Evolutionary conservation across 1,140 invertebrate species (phyloP).

Genomic region (Apis mellifera): Amel_HAv3.1 CM009933.2:5473001-5473500

Average conservation of each 20-base stretch:
- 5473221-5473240: constrained; percentile 72
- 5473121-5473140: constrained; percentile 71
- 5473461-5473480: constrained; percentile 77
- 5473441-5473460: constrained; percentile 71
- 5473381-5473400: constrained; percentile 7
- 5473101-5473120: not conserved
- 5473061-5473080: not conserved
- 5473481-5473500: constrained; percentile 75
- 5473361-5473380: not conserved
- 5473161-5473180: constrained; percentile 67
- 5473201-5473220: constrained; percentile 73
- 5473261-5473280: constrained; percentile 69
- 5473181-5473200: constrained; percentile 75
- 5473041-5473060: constrained; percentile 21
- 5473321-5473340: constrained; percentile 33
- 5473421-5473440: constrained; percentile 47
- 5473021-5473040: constrained; percentile 80
- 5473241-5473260: constrained; percentile 73
- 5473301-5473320: constrained; percentile 66
- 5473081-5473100: not conserved
- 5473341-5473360: not conserved
- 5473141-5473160: constrained; percentile 82
- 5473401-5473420: not conserved
- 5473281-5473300: constrained; percentile 69
- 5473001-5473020: constrained; percentile 80